A percentile compares a stretch with the other conserved stretches of the same genome.
Conservation (phyloP, 2,113 vertebrate genomes). For the Cyrtonyx montezumae region DNA sequence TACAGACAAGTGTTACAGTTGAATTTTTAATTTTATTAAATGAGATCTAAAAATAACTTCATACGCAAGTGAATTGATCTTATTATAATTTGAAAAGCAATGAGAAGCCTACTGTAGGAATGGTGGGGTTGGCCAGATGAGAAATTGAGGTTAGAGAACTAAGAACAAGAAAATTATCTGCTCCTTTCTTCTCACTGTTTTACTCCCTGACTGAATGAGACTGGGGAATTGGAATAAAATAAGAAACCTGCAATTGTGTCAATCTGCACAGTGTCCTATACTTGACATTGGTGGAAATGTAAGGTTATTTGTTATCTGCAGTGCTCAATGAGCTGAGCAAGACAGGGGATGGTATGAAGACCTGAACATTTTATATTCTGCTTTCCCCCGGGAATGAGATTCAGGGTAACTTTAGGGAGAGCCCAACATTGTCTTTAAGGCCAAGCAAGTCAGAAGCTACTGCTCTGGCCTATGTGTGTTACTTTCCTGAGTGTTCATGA, state of each 20-base stretch:
- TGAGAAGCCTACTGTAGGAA: background rate
- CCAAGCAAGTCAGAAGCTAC: background rate
- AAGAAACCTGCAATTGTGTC: constrained; percentile 24
- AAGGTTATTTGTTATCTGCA: constrained; percentile 2
- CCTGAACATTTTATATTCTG: background rate
- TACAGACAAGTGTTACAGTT: background rate
- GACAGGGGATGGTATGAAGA: background rate
- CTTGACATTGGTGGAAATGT: constrained; percentile 39
- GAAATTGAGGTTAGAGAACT: constrained; percentile 32
- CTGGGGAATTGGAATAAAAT: constrained; percentile 59
- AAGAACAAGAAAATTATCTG: constrained; percentile 22
- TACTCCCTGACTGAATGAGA: constrained; percentile 41
- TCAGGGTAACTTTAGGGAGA: background rate
- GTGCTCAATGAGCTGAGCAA: background rate
- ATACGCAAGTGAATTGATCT: background rate
- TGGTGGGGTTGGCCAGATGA: background rate
- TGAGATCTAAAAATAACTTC: constrained; percentile 13
- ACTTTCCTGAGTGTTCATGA: background rate
- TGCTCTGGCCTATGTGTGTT: background rate
- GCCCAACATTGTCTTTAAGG: background rate
- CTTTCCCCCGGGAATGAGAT: background rate
- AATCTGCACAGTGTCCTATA: constrained; percentile 39
- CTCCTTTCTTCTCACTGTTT: constrained; percentile 45
- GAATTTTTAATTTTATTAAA: background rate
- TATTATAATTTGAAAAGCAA: background rate